Percentiles rank a stretch among this genome's conserved stretches.
These are phyloP conservation scores for Amblyornis subalaris DNA, from an alignment of 2,113 vertebrate genomes.

Conservation along the genomic window DNA sequence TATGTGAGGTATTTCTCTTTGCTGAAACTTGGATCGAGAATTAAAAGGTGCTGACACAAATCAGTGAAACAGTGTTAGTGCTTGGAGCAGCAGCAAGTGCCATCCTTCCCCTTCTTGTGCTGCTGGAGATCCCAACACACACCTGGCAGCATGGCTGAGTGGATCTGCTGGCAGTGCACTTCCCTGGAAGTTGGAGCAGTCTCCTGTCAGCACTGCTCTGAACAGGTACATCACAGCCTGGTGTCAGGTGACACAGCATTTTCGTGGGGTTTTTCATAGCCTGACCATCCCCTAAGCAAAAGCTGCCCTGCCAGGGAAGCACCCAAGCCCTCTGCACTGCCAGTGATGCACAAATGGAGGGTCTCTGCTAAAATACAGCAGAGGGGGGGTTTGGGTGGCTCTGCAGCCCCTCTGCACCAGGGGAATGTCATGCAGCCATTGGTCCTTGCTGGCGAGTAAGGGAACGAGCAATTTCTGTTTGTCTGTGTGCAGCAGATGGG, in stretches of 20 bases:
- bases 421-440: not conserved
- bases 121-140: not conserved
- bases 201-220: not conserved
- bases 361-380: not conserved
- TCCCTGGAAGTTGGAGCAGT: not conserved
- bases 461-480: not conserved
- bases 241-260: not conserved
- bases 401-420: not conserved
- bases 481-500: not conserved
- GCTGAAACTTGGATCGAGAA: not conserved
- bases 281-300: not conserved
- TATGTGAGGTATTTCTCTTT: not conserved
- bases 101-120: not conserved
- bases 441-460: not conserved
- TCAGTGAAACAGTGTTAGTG: fast-evolving
- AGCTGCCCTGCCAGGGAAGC: not conserved
- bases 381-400: not conserved
- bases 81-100: not conserved
- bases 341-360: not conserved
- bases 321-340: not conserved
- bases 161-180: not conserved
- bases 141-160: not conserved
- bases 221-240: not conserved
- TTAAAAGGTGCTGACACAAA: not conserved
- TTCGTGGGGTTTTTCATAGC: not conserved